Percentiles rank a stretch among this genome's conserved stretches.
Conservation (phyloP, 2,888 invertebrate species). For the Eupithecia exiguata region DNA sequence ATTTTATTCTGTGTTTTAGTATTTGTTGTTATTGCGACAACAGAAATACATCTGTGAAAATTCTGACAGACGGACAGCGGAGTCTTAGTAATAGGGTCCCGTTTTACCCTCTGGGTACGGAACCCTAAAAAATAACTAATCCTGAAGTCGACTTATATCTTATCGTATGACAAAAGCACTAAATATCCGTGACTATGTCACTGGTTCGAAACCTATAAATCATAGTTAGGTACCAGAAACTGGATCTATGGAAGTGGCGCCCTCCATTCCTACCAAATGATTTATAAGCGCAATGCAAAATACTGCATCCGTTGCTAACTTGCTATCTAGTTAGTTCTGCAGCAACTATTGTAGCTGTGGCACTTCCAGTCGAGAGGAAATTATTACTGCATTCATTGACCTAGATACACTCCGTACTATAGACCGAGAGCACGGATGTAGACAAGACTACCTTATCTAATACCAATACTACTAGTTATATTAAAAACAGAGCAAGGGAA, state of each 20-base stretch:
- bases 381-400: slow-evolving; percentile 34
- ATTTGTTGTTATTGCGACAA: no score
- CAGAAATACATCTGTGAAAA: no score
- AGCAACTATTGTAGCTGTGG: slow-evolving; percentile 19
- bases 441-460: not conserved
- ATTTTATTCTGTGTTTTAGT: no score
- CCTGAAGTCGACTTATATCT: no score
- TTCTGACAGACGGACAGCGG: no score
- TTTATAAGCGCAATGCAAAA: slow-evolving; percentile 29
- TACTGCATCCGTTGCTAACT: slow-evolving; percentile 27
- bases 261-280: slow-evolving; percentile 28
- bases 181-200: not conserved
- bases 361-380: slow-evolving; percentile 34
- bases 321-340: slow-evolving; percentile 23
- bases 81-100: no score
- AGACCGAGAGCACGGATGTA: not conserved
- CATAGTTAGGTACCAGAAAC: not conserved
- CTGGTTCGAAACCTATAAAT: not conserved
- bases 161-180: not conserved
- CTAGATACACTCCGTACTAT: slow-evolving; percentile 18
- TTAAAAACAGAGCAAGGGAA: no score
- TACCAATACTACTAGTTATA: not conserved
- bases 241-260: slow-evolving; percentile 22
- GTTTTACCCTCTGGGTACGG: no score
- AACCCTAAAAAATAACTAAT: no score